Base-by-base conservation (phyloP, 2,797 vertebrate genomes). In the Dallia pectoralis region DNA sequence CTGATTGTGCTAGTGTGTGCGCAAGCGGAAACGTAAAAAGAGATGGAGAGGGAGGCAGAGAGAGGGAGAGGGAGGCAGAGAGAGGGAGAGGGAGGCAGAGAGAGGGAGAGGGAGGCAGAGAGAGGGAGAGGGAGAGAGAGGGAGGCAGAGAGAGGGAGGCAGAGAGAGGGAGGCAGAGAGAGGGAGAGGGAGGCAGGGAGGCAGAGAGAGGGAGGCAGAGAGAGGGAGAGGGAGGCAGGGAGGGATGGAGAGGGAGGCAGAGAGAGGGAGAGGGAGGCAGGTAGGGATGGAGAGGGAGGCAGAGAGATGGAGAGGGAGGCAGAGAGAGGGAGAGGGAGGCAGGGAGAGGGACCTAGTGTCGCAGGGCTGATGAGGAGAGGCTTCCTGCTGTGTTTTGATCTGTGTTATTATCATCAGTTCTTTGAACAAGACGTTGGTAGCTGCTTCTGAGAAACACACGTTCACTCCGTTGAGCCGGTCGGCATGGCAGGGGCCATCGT, bases 321-420 rank as follows among this genome's bases (percentile, higher is more conserved):
- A 27, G 56, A 62, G 76, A 40, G 82, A 64, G 82, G 25, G 74
- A 66, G 19, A 6, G 19, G 77, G 72, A 72, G 84, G 74, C 76
- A 82, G 81, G 81, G 74, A 79, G 79, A 74, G 80, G 74, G 79
- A 72, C 79, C 74, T 84, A 80, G 82, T 89, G 85, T 87, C 82
- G 88, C 89, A 89, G 89, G 71, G 87, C 82, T 77, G 73, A 87
- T 84, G 83, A 79, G 79, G 80, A 87, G 82, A 27, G 81, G 79
- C 81, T 76, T 89, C 89, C 81, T 86, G 86, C 88, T 85, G 83
- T 77, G 79, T 25, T 56, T 56, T 56, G 8, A 88, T 87, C 86
- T 77, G 78, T 85, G 81, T 88, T 89, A 90, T 87, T 78, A 86
- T 87, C 84, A 73, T 63, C 82, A 71, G 84, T 69, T 80, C 77